These are phyloP conservation scores for Geodia barretti DNA, from an alignment of 37 sponge, comb jelly and placozoan genomes.

Conservation along the genomic window DNA sequence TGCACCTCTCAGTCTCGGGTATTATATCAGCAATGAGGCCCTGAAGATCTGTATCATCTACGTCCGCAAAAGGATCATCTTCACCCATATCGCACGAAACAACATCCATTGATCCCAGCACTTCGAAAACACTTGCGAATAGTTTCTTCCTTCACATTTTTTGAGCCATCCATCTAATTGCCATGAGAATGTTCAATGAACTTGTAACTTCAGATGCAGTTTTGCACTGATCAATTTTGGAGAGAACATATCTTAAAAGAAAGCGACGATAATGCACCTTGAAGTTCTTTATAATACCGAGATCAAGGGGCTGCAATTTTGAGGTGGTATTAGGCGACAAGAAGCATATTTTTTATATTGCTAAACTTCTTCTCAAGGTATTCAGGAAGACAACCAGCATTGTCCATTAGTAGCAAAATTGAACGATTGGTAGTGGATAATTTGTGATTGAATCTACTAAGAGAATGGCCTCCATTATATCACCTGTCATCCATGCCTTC, in stretches of 20 bases:
- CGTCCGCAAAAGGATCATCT: neutral
- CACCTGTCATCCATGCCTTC: constrained; percentile 65
- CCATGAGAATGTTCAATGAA: constrained; percentile 58
- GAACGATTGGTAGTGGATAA: too few relatives aligned
- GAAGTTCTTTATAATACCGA: constrained; percentile 33
- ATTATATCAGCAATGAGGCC: neutral
- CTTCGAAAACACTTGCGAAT: constrained; percentile 61
- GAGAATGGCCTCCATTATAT: too few relatives aligned
- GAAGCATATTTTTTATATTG: constrained; percentile 41
- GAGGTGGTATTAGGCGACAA: constrained; percentile 66
- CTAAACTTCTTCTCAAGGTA: too few relatives aligned
- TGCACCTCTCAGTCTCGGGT: neutral
- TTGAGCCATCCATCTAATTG: constrained; percentile 55
- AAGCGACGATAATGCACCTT: too few relatives aligned
- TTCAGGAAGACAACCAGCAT: too few relatives aligned
- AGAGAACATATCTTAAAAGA: constrained; percentile 13
- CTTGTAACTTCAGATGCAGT: constrained; percentile 44
- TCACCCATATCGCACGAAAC: neutral
- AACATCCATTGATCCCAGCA: constrained; percentile 38
- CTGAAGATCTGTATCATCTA: neutral
- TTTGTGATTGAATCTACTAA: too few relatives aligned
- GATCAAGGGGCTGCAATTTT: constrained; percentile 64
- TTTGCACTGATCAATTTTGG: constrained; percentile 37
- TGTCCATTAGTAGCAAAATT: too few relatives aligned
- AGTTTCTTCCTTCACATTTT: constrained; percentile 51